Conservation (phyloP, 2,888 invertebrate genomes). For the Leucophora obtusa region DNA sequence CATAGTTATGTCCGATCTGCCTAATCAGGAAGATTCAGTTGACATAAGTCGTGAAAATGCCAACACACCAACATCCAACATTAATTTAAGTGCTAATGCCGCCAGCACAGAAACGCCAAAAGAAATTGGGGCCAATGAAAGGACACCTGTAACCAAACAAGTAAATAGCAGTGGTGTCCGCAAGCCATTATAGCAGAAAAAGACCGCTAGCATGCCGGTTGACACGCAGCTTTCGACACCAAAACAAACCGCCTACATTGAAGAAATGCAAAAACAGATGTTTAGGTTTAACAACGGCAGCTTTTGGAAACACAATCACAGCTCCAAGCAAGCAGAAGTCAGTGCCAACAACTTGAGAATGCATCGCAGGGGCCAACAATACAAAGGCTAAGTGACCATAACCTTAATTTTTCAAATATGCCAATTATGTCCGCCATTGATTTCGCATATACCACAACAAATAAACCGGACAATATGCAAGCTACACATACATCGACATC, state of each 20-base stretch:
- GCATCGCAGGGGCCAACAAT: background rate
- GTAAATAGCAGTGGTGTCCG: background rate
- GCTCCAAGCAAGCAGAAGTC: constrained; percentile 22
- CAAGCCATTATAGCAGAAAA: background rate
- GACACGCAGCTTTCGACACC: constrained; percentile 6
- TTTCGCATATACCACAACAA: background rate
- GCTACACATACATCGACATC: background rate
- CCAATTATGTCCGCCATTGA: constrained; percentile 1
- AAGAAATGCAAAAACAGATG: constrained; percentile 21
- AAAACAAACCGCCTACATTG: constrained; percentile 6
- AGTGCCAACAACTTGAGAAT: constrained; percentile 24
- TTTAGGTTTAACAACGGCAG: constrained; percentile 6
- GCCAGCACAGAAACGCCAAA: constrained; percentile 9
- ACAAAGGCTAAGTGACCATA: constrained; percentile 7
- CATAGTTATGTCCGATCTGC: constrained; percentile 36
- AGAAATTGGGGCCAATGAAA: background rate
- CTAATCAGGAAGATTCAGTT: background rate
- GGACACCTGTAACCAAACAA: background rate
- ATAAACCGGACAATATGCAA: background rate
- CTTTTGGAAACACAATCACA: constrained; percentile 27
- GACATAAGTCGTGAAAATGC: background rate
- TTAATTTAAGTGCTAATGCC: background rate
- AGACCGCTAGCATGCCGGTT: background rate
- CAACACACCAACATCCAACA: constrained; percentile 6
- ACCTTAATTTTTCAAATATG: background rate